Evolutionary conservation across 2,113 vertebrate species (phyloP), one percentile per base, ranked within the genome.

Genomic region (Nothoprocta pentlandii): DNA sequence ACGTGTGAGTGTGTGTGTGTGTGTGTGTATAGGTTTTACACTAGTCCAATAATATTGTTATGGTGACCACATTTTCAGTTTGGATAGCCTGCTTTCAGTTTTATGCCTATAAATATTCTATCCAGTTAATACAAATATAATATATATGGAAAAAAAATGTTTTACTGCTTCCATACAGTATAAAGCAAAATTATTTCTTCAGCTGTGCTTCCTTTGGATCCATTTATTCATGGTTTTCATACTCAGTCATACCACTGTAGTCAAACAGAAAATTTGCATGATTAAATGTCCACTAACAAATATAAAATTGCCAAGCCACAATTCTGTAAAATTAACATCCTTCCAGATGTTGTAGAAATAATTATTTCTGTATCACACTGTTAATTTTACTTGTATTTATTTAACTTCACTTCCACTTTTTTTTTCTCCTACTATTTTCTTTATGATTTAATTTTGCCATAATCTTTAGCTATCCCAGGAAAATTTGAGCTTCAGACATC

Each of bases 171-270:
- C 62, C 75, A 4, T 53, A 41, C 0, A 44, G 25, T 26, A 22
- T 19, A 85, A 87, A 62, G 64, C 39, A 87, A 21, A 46, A 46
- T 70, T 91, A 85, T 92, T 95, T 93, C 78, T 91, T 96, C 85
- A 87, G 71, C 63, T 95, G 89, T 91, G 19, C 68, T 91, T 92
- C 84, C 71, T 89, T 80, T 80, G 63, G 67, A 26, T 42, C 42
- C 63, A 22, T 77, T 54, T 36, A 66, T 36, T 84, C 74, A 83
- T 26, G 11, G 26, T 61, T 80, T 92, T 93, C 62, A 67, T 46
- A 66, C 36, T 70, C 22, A 47, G 30, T 54, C n/a, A 76, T 19
- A 68, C 5, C 9, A 30, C 12, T 12, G 2, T n/a, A 85, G 78
- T 51, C 71, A 83, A 77, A 91, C 30, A 66, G 58, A 74, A 49